Conservation (phyloP, 2,888 invertebrate species). For the Phasia obesa region DNA sequence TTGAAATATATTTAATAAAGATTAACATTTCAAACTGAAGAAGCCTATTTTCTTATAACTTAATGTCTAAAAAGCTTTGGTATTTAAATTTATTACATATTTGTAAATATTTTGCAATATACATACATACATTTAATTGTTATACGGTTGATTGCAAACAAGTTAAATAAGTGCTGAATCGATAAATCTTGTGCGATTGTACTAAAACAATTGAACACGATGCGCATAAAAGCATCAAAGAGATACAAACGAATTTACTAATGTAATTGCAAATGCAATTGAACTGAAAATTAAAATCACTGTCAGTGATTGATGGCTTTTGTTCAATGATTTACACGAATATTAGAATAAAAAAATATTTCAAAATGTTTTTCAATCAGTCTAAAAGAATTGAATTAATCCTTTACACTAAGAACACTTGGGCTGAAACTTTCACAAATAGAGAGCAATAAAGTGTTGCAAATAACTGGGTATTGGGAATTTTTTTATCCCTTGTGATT, state of each 20-base stretch:
- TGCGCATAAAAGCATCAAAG: slow-evolving; percentile 39
- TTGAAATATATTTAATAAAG: slow-evolving; percentile 19
- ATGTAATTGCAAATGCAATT: slow-evolving; percentile 63
- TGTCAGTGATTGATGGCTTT: slow-evolving; percentile 63
- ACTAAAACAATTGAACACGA: slow-evolving; percentile 56
- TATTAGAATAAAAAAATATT: slow-evolving; percentile 6
- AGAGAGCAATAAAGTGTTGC: not conserved
- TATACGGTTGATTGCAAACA: slow-evolving; percentile 35
- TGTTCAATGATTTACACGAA: slow-evolving; percentile 57
- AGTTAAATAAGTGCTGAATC: slow-evolving; percentile 53
- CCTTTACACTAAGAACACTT: not conserved
- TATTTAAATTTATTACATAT: slow-evolving; percentile 1
- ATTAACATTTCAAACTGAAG: slow-evolving; percentile 22
- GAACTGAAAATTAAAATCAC: slow-evolving; percentile 63
- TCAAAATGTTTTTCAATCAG: slow-evolving; percentile 20
- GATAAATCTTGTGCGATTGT: slow-evolving; percentile 61
- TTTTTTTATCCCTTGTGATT: too few species aligned
- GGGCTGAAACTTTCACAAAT: not conserved
- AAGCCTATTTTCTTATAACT: slow-evolving; percentile 51
- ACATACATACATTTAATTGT: not conserved
- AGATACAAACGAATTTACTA: slow-evolving; percentile 40
- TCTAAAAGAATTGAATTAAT: slow-evolving; percentile 20
- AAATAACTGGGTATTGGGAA: not conserved
- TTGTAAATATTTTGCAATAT: slow-evolving; percentile 11
- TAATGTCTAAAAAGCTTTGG: too few species aligned